Percentiles rank a stretch among this genome's conserved stretches.
phyloP scores from a whole-genome alignment of 2,888 invertebrate genomes.

The Pseudococcus longispinus region DNA sequence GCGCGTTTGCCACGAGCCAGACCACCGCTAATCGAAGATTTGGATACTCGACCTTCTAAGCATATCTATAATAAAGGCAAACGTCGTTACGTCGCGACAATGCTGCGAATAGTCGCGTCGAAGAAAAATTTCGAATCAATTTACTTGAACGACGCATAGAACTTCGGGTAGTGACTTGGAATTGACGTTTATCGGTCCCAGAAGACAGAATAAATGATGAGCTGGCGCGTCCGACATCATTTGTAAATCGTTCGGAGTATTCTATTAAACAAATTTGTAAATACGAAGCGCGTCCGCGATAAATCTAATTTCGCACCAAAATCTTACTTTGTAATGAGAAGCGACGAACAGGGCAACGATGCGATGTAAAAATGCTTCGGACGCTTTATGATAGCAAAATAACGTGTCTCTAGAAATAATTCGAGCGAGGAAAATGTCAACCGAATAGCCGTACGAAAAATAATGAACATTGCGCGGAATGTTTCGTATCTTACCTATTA shows the following conservation, averaged over 20 bases:
- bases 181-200: slow-evolving; percentile 82
- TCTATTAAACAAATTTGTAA: slow-evolving; percentile 66
- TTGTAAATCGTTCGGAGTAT: slow-evolving; percentile 97
- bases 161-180: slow-evolving; percentile 83
- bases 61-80: slow-evolving; percentile 65
- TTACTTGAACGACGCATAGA: slow-evolving; percentile 85
- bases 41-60: slow-evolving; percentile 71
- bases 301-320: background rate
- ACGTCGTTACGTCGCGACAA: background rate
- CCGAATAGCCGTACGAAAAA: background rate
- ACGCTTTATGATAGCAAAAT: slow-evolving; percentile 95
- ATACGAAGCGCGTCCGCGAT: background rate
- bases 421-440: background rate
- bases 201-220: slow-evolving; percentile 93
- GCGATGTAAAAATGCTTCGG: slow-evolving; percentile 89
- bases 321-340: slow-evolving; percentile 91
- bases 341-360: slow-evolving; percentile 93
- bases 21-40: slow-evolving; percentile 75
- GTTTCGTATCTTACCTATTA: slow-evolving; percentile 64
- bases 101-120: background rate
- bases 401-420: slow-evolving; percentile 79
- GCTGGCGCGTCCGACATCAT: slow-evolving; percentile 98
- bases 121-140: background rate
- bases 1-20: slow-evolving; percentile 87
- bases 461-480: background rate